Evolutionary conservation across 2,113 vertebrate species (phyloP).

Genomic region (Paratilapia polleni): DNA sequence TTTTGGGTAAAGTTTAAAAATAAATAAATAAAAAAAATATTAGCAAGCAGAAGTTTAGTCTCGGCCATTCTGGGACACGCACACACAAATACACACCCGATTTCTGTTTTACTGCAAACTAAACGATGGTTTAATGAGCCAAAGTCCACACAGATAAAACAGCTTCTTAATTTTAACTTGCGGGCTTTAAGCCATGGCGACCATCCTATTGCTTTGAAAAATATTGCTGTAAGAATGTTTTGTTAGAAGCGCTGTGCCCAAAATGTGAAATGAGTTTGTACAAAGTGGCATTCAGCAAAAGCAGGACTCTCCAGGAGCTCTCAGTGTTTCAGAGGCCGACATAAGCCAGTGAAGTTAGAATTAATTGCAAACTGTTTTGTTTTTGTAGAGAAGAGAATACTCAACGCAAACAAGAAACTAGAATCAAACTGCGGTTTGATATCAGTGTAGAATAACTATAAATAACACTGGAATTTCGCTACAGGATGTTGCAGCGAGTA

Average conservation of each 20-base stretch:
- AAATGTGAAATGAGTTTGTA: constrained; percentile 28
- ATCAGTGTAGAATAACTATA: background rate
- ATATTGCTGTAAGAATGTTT: background rate
- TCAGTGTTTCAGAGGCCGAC: constrained; percentile 5
- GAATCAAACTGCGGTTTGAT: background rate
- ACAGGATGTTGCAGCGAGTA: constrained; percentile 19
- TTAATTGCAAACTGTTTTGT: background rate
- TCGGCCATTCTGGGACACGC: background rate
- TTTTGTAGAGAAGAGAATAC: background rate
- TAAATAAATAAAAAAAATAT: background rate
- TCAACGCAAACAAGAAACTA: background rate
- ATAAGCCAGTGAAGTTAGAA: background rate
- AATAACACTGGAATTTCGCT: constrained; percentile 7
- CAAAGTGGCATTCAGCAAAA: constrained; percentile 23
- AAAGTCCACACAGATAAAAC: background rate
- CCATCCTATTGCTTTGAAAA: background rate
- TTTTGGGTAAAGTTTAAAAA: background rate
- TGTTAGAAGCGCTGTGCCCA: background rate
- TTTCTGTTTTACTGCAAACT: background rate
- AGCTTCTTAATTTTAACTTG: background rate
- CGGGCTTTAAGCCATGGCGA: background rate
- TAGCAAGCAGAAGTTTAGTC: background rate
- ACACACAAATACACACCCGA: background rate
- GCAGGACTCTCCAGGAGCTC: background rate
- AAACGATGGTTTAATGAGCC: background rate